Conservation (phyloP, 2,113 vertebrate genomes). For the Chaenogobius annularis region DNA sequence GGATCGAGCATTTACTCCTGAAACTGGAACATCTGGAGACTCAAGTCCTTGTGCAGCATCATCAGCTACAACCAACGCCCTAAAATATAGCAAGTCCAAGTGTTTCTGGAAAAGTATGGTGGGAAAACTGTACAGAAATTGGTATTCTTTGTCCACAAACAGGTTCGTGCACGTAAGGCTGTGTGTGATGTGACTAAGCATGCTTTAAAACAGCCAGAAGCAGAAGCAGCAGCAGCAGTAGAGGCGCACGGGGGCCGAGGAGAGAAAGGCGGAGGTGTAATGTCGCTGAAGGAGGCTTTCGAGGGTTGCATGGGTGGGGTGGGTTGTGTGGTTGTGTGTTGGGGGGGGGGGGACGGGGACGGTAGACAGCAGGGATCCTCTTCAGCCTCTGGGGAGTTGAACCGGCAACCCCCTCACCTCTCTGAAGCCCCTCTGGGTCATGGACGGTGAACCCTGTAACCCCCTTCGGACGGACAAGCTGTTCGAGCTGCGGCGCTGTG, state of each 20-base stretch:
- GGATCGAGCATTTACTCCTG: too few species aligned
- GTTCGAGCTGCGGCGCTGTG: conserved; percentile 53
- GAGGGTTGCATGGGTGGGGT: neutral
- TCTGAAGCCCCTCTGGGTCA: conserved; percentile 65
- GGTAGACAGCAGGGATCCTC: conserved; percentile 63
- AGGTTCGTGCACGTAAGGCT: conserved; percentile 17
- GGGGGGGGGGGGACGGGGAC: conserved; percentile 8
- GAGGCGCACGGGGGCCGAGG: conserved; percentile 36
- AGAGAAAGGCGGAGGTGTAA: conserved; percentile 33
- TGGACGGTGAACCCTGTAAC: conserved; percentile 70
- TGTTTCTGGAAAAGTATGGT: neutral
- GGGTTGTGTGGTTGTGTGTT: neutral
- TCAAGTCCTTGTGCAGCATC: too few species aligned
- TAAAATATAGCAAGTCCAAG: neutral
- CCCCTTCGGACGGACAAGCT: conserved; percentile 65
- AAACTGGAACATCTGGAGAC: too few species aligned
- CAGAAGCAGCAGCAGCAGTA: conserved; percentile 3
- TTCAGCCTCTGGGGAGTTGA: conserved; percentile 63
- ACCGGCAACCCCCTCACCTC: conserved; percentile 66
- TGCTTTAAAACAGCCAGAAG: conserved; percentile 45
- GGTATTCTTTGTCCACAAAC: conserved; percentile 36
- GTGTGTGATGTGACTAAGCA: conserved; percentile 65
- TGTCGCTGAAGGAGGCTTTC: conserved; percentile 46
- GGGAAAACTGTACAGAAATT: conserved; percentile 1
- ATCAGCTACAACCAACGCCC: too few species aligned